Percentiles rank a stretch among this genome's conserved stretches.
Conservation (phyloP, 1,140 invertebrate species). For the Zaprionus taronus region DNA sequence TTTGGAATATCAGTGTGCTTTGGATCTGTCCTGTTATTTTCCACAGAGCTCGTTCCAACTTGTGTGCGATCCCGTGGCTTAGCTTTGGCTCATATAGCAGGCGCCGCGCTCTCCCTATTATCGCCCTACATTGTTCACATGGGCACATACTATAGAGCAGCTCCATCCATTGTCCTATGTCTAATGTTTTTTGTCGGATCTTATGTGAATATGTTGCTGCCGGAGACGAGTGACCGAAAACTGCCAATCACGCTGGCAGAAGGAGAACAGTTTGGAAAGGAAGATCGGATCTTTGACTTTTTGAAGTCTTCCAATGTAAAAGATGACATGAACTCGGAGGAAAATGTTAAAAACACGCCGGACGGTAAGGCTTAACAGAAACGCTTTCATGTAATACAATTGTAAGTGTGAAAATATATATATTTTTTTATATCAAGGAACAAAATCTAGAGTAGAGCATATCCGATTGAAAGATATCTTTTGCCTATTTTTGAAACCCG, state of each 20-base stretch:
- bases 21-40: constrained; percentile 87
- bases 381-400: neutral
- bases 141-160: constrained; percentile 84
- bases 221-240: constrained; percentile 86
- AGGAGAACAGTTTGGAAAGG: constrained; percentile 86
- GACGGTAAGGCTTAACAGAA: neutral
- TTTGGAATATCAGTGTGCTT: constrained; percentile 87
- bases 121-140: constrained; percentile 78
- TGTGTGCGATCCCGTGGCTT: constrained; percentile 86
- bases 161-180: constrained; percentile 85
- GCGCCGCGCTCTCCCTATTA: constrained; percentile 84
- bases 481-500: no score
- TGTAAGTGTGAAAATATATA: neutral
- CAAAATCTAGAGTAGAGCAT: no score
- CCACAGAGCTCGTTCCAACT: constrained; percentile 88
- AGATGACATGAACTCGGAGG: neutral
- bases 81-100: constrained; percentile 85
- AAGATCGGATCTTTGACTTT: constrained; percentile 82
- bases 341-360: neutral
- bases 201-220: constrained; percentile 85
- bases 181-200: constrained; percentile 85
- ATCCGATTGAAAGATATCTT: no score
- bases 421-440: no score
- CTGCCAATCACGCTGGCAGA: constrained; percentile 86
- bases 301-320: constrained; percentile 18